A percentile compares a stretch with the other conserved stretches of the same genome.
phyloP scores from a whole-genome alignment of 2,797 vertebrate genomes.

The Melanotaenia boesemani region DNA sequence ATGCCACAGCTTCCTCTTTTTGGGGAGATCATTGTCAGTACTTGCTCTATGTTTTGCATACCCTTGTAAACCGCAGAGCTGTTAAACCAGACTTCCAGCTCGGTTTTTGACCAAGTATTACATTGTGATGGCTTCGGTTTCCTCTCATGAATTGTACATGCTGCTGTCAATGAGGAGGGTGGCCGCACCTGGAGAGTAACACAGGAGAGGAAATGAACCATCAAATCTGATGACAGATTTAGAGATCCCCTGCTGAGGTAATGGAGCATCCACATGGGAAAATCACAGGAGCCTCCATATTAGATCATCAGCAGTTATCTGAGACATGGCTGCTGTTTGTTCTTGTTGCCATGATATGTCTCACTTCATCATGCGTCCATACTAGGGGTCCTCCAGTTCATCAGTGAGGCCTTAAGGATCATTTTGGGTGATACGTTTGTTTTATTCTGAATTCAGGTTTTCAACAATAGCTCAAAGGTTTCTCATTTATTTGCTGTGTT shows the following conservation, averaged over 20 bases:
- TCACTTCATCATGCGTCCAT: neutral
- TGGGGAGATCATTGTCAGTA: slow-evolving; percentile 12
- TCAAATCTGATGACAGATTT: slow-evolving; percentile 59
- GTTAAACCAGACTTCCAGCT: slow-evolving; percentile 2
- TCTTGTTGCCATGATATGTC: neutral
- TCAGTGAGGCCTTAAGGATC: neutral
- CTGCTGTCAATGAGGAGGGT: slow-evolving; percentile 49
- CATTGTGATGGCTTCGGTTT: slow-evolving; percentile 47
- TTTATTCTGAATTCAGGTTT: neutral
- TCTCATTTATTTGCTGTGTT: neutral
- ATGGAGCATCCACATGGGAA: slow-evolving; percentile 38
- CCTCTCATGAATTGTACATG: slow-evolving; percentile 71
- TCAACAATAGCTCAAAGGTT: neutral
- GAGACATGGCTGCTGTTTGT: slow-evolving; percentile 19
- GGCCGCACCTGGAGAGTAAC: slow-evolving; percentile 68
- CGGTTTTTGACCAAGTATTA: neutral
- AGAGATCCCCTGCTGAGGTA: slow-evolving; percentile 44
- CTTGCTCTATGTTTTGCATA: neutral
- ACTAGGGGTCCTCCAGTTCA: neutral
- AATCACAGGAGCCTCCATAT: slow-evolving; percentile 49
- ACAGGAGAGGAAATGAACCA: slow-evolving; percentile 48
- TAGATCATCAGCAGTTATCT: slow-evolving; percentile 21
- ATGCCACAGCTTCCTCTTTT: slow-evolving; percentile 33
- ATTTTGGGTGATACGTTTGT: neutral
- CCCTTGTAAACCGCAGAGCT: slow-evolving; percentile 1